Percentiles rank a stretch among this genome's conserved stretches.
phyloP scores from a whole-genome alignment of 2,888 invertebrate species.

The Elmis aenea region DNA sequence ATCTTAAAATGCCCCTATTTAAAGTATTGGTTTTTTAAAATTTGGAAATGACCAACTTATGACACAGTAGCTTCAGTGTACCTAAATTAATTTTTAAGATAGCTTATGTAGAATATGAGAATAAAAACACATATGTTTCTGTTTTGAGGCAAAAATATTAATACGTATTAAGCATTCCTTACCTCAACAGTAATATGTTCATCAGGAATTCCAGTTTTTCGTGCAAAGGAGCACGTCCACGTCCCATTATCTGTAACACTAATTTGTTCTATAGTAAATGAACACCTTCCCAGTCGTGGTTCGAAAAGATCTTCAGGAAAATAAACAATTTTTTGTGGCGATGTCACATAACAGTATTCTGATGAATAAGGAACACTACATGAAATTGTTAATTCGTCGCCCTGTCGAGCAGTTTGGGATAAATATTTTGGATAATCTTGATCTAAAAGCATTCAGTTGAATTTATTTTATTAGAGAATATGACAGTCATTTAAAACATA shows the following conservation, averaged over 20 bases:
- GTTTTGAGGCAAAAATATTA: too few relatives aligned
- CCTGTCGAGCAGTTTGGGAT: slow-evolving; percentile 7
- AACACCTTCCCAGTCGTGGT: slow-evolving; percentile 17
- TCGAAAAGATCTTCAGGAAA: slow-evolving; percentile 4
- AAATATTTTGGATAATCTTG: slow-evolving; percentile 10
- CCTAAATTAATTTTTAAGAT: too few relatives aligned
- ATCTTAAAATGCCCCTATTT: too few relatives aligned
- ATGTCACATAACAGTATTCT: slow-evolving; percentile 17
- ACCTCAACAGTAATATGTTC: slow-evolving; percentile 18
- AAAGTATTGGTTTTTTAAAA: too few relatives aligned
- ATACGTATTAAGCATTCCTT: too few relatives aligned
- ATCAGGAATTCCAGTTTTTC: slow-evolving; percentile 15
- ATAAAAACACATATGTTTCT: too few relatives aligned
- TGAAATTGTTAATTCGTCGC: slow-evolving; percentile 10
- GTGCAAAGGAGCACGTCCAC: slow-evolving; percentile 22
- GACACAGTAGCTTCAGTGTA: too few relatives aligned
- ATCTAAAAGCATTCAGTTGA: slow-evolving; percentile 7
- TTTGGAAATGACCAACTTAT: too few relatives aligned
- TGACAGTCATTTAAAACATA: background rate
- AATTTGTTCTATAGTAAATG: slow-evolving; percentile 4
- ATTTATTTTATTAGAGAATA: background rate
- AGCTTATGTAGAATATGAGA: too few relatives aligned
- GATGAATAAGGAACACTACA: slow-evolving; percentile 22
- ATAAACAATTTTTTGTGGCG: slow-evolving; percentile 20
- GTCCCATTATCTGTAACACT: slow-evolving; percentile 17